Evolutionary conservation across 2,888 invertebrate species (phyloP).

Genomic region (Trissolcus japonicus): DNA sequence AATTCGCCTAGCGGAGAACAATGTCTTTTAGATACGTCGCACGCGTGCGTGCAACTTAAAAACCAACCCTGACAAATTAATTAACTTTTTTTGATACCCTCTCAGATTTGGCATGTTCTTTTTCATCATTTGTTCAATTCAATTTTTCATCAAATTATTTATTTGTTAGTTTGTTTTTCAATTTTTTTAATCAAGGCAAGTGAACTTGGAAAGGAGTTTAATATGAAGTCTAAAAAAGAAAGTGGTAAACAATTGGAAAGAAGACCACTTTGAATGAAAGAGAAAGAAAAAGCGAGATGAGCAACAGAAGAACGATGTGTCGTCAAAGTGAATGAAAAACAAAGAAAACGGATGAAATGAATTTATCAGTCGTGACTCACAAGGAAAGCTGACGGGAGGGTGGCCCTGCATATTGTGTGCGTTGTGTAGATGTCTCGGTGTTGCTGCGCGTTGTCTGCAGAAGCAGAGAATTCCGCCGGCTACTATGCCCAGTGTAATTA

Average conservation of each 20-base stretch:
- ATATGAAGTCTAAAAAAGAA: no score
- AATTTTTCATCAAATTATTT: no score
- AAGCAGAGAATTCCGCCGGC: constrained; percentile 86
- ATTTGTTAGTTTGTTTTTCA: no score
- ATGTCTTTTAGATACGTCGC: constrained; percentile 28
- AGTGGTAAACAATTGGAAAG: no score
- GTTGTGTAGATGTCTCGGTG: constrained; percentile 73
- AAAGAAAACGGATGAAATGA: constrained; percentile 30
- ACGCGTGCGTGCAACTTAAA: not conserved
- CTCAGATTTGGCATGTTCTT: no score
- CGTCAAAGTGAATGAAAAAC: not conserved
- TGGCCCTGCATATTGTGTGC: constrained; percentile 73
- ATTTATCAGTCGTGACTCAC: constrained; percentile 67
- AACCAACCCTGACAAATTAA: no score
- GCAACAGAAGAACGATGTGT: not conserved
- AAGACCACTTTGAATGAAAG: not conserved
- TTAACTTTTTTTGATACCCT: no score
- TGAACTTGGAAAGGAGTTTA: no score
- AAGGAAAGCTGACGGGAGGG: constrained; percentile 74
- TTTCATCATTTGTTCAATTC: no score
- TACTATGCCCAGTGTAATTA: constrained; percentile 83
- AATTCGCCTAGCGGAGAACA: constrained; percentile 59
- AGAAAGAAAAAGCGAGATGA: not conserved
- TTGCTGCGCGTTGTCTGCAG: constrained; percentile 82
- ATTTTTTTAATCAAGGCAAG: no score